Conservation (phyloP, 2,888 invertebrate genomes). For the Chrysina gloriosa region DNA sequence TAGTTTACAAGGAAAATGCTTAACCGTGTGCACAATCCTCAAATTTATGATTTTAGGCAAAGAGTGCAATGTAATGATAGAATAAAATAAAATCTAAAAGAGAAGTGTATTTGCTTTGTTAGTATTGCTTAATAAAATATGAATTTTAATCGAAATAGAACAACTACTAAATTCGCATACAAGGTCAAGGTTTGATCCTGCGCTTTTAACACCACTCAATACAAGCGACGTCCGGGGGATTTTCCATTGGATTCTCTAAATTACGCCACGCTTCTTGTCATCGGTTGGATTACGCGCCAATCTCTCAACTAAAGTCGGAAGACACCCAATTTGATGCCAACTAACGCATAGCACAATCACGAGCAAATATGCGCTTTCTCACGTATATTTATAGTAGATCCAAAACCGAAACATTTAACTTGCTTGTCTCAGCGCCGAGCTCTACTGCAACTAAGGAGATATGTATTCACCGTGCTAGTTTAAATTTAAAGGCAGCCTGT, state of each 20-base stretch:
- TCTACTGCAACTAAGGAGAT: no score
- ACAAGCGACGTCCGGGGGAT: conserved; percentile 4
- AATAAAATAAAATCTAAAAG: not conserved
- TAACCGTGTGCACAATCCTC: no score
- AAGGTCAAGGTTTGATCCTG: conserved; percentile 35
- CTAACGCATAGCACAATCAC: conserved; percentile 4
- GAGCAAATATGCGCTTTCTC: not conserved
- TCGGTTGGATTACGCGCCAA: not conserved
- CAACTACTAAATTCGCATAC: conserved; percentile 6
- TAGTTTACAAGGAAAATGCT: no score
- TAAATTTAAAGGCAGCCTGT: no score
- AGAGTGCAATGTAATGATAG: no score
- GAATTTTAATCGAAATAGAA: not conserved
- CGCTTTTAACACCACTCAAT: conserved; percentile 23
- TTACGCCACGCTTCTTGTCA: not conserved
- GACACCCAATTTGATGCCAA: not conserved
- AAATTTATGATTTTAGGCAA: no score
- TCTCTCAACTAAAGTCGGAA: not conserved
- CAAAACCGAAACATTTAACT: no score
- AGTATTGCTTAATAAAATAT: not conserved
- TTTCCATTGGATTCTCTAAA: conserved; percentile 21
- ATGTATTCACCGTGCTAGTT: no score
- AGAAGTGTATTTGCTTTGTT: not conserved
- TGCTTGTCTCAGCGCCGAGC: no score
- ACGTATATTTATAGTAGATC: no score